Evolutionary conservation across 2,888 invertebrate genomes (phyloP), one percentile per base, ranked within the genome.

Genomic region (Calephelis perditalis): DNA sequence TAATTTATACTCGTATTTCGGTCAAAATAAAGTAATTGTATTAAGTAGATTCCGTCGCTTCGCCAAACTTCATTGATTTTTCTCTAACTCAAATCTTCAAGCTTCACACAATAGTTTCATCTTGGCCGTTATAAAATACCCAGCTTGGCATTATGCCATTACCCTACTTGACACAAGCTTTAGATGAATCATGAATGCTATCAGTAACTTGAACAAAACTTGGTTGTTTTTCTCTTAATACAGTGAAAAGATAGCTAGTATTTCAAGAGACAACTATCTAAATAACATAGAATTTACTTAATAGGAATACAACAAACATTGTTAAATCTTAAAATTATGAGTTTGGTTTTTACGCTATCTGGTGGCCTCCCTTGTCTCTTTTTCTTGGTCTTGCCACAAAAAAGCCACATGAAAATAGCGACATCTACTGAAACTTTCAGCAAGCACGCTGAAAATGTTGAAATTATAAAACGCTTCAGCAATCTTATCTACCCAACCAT

Each of bases 1-100:
- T 40, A 7, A 40, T 40, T 40, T 40, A 7, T 40, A 40, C 26
- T 26, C 26, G 26, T 26, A 40, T 40, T 0, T 40, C 6, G 40
- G 40, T 40, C 8, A 40, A 40, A 40, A 40, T 40, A 40, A 40
- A 40, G 40, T 68, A 58, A 82, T 81, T 83, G 67, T 44, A 59
- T 8, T 47, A 15, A 45, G 57, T 37, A 36, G n/a, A 36, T 47
- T 56, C 63, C 70, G 71, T 70, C 68, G 72, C 78, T 76, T 75
- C 79, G 79, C 81, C 81, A 82, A 84, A 83, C 76, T 67, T 78
- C 84, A 86, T 86, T 81, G 85, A 86, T 86, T 86, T 84, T 82
- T 74, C 63, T 65, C 62, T 73, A 70, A 72, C 68, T 78, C 75
- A 78, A 78, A 78, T 80, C 78, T 73, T 73, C 64, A 75, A 76